phyloP scores from a whole-genome alignment of 2,113 vertebrate species.

The Misgurnus mizolepis region DNA sequence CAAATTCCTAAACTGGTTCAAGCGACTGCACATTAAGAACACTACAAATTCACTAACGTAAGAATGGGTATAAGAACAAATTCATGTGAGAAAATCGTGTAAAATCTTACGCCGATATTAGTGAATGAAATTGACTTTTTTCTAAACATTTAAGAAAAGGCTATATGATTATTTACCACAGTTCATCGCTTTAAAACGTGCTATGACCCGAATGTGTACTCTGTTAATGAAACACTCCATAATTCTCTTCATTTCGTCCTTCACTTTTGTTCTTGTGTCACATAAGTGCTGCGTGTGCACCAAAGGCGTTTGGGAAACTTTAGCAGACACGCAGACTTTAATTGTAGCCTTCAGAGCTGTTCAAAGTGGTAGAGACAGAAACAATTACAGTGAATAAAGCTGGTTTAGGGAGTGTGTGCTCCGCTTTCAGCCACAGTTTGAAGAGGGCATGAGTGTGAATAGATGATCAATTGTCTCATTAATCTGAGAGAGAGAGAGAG shows the following conservation, averaged over 20 bases:
- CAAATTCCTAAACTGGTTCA: too few relatives aligned
- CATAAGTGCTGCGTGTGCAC: background rate
- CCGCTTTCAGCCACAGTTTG: slow-evolving; percentile 55
- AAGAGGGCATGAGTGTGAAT: slow-evolving; percentile 60
- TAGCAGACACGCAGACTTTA: slow-evolving; percentile 32
- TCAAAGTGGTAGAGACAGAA: slow-evolving; percentile 56
- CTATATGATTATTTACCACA: slow-evolving; percentile 3
- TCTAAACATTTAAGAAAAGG: slow-evolving; percentile 15
- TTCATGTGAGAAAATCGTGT: too few relatives aligned
- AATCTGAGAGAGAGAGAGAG: slow-evolving; percentile 49
- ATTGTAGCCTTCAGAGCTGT: slow-evolving; percentile 54
- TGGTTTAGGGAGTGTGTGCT: slow-evolving; percentile 47
- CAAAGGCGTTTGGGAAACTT: background rate
- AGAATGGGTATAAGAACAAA: too few relatives aligned
- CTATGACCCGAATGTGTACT: too few relatives aligned
- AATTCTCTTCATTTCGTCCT: background rate
- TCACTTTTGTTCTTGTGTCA: background rate
- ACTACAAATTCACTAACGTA: too few relatives aligned
- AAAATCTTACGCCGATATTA: too few relatives aligned
- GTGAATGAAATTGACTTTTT: too few relatives aligned
- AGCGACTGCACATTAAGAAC: too few relatives aligned
- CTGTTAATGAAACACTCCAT: too few relatives aligned
- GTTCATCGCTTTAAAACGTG: background rate
- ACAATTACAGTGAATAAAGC: slow-evolving; percentile 62
- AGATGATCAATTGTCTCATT: slow-evolving; percentile 65